Conservation (phyloP, 2,113 vertebrate species). For the Chitala chitala region DNA sequence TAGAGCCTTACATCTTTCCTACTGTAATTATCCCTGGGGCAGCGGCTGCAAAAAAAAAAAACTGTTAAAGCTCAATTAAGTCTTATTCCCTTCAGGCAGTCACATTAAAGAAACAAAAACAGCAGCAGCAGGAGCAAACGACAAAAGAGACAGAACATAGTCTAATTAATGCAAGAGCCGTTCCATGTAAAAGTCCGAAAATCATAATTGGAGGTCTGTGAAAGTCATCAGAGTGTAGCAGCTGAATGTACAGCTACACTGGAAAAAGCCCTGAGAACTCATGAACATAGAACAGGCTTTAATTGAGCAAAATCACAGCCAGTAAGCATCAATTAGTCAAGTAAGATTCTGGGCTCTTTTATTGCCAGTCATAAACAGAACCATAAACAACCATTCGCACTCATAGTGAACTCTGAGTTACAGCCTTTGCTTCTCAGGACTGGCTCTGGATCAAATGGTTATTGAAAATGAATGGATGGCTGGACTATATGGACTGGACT, state of each 20-base stretch:
- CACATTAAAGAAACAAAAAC: neutral
- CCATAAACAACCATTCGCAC: no score
- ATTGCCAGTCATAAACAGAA: no score
- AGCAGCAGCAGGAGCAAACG: neutral
- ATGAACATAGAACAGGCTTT: neutral
- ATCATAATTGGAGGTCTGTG: neutral
- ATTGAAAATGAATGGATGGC: no score
- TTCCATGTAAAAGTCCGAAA: neutral
- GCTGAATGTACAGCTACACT: no score
- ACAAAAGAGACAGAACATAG: neutral
- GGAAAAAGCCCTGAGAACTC: no score
- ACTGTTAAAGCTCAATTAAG: slow-evolving; percentile 5
- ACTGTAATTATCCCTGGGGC: neutral
- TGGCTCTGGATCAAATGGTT: no score
- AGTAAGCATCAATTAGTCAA: neutral
- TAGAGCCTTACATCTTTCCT: no score
- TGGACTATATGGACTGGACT: no score
- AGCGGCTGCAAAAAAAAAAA: neutral
- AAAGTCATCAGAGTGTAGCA: no score
- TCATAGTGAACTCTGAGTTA: no score
- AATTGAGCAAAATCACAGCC: neutral
- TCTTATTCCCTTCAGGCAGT: neutral
- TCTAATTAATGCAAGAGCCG: neutral
- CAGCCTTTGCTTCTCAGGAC: no score
- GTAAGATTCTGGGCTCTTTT: no score